Conservation (phyloP, 1,140 invertebrate species). For the Euwallacea fornicatus region DNA sequence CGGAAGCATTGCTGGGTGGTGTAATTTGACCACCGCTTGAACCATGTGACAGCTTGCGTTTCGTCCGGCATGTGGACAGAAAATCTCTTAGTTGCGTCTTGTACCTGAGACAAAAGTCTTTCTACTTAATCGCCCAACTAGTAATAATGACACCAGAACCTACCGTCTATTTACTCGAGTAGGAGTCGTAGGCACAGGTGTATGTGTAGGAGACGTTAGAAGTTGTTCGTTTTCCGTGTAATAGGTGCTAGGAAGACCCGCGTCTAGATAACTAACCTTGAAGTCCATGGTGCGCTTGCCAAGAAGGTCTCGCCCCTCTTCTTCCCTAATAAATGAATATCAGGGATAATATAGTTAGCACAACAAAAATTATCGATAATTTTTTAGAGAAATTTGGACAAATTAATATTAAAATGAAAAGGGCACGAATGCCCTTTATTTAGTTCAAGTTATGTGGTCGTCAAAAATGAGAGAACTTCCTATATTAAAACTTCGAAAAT, state of each 20-base stretch:
- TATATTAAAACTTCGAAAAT: too few species aligned
- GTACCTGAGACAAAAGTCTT: slow-evolving; percentile 56
- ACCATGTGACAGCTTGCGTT: slow-evolving; percentile 73
- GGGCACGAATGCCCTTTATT: too few species aligned
- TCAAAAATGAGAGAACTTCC: too few species aligned
- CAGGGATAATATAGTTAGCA: too few species aligned
- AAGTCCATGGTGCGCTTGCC: slow-evolving; percentile 98
- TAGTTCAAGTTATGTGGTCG: too few species aligned
- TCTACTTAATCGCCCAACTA: not conserved
- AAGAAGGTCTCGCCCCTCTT: slow-evolving; percentile 93
- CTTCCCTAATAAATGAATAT: slow-evolving; percentile 71
- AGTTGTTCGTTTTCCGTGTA: slow-evolving; percentile 84
- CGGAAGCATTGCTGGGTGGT: slow-evolving; percentile 46
- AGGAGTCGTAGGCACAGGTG: slow-evolving; percentile 62
- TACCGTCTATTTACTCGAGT: slow-evolving; percentile 75
- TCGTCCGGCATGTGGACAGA: slow-evolving; percentile 86
- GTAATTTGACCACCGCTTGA: slow-evolving; percentile 52
- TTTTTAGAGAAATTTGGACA: too few species aligned
- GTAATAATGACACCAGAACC: slow-evolving; percentile 7
- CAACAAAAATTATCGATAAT: too few species aligned
- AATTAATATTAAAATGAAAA: too few species aligned
- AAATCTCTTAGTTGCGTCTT: slow-evolving; percentile 93
- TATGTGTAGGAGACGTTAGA: slow-evolving; percentile 61
- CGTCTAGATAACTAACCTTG: slow-evolving; percentile 96
- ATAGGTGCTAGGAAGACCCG: slow-evolving; percentile 85